These are phyloP conservation scores for Autographa gamma DNA, from an alignment of 2,888 invertebrate genomes.

Conservation along the genomic window DNA sequence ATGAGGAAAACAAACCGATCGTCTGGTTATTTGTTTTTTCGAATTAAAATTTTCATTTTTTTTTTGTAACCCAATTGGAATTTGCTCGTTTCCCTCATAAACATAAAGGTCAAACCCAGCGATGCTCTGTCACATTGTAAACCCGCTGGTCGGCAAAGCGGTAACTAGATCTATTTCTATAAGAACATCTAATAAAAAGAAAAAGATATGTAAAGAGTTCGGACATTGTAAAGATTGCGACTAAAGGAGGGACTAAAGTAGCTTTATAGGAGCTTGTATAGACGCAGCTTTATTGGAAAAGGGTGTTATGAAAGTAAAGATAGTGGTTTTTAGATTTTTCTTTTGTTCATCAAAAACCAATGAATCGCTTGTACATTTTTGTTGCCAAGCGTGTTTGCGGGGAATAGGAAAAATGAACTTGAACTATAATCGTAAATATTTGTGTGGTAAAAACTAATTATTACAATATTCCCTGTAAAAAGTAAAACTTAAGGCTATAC, in stretches of 20 bases:
- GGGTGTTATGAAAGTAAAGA: conserved; percentile 37
- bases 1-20: conserved; percentile 58
- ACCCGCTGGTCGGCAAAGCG: conserved; percentile 84
- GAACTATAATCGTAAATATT: conserved; percentile 25
- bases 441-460: conserved; percentile 56
- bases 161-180: conserved; percentile 69
- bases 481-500: conserved; percentile 42
- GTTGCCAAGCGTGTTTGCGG: conserved; percentile 34
- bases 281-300: conserved; percentile 34
- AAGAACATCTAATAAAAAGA: conserved; percentile 69
- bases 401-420: conserved; percentile 23
- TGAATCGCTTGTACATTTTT: conserved; percentile 35
- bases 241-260: conserved; percentile 53
- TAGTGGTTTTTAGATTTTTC: conserved; percentile 25
- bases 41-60: not conserved
- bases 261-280: conserved; percentile 36
- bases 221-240: conserved; percentile 56
- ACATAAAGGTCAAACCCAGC: conserved; percentile 74
- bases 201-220: conserved; percentile 59
- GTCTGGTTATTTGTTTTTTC: not conserved
- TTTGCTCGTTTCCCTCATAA: conserved; percentile 53
- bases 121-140: conserved; percentile 66
- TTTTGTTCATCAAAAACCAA: conserved; percentile 39
- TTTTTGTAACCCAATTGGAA: not conserved
- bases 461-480: conserved; percentile 48